Evolutionary conservation across 1,140 invertebrate species (phyloP), one percentile per base, ranked within the genome.

Genomic region (Caenorhabditis latens): DNA sequence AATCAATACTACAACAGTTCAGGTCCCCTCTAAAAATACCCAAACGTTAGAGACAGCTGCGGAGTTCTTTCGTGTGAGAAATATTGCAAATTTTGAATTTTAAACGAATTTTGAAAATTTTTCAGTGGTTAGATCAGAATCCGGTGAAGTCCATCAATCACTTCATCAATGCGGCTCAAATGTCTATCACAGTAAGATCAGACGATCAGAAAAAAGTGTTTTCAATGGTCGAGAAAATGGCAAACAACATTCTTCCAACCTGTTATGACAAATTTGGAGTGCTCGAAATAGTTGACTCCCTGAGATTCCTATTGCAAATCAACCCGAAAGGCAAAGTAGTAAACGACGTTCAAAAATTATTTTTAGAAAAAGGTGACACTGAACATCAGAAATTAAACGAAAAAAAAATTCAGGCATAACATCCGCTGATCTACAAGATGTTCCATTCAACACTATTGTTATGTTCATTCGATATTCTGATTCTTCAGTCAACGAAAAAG

Each of bases 381-480:
- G 8, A 7, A 1, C 19, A 43, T 43, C 4, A 16, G 7, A 1
- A 43, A 11, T 40, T 13, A 13, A 14, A 40, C 9, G 2, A 9
- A 32, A 40, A 40, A 9, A 11, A 67, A 67, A 11, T 53, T 32
- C n/a, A 79, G 71, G 53, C 19, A 24, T 79, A 2, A 79, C 9
- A n/a, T 1, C 13, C 14, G 43, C 46, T 9, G 71, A 79, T 14
- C 71, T 79, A 3, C 19, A 11, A 6, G n/a, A n/a, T 24, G 46
- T 50, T 8, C 46, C 71, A 21, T 79, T 79, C 42, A 11, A 24
- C 46, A 79, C 71, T 24, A 46, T 79, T 24, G 71, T 79, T 3
- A 79, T 79, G 71, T 19, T 79, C 21, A 79, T 79, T 50, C 71
- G 71, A 21, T 79, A 79, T 53, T 79, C 71, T 11, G n/a, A 79